Evolutionary conservation across 2,888 invertebrate genomes (phyloP).

Genomic region (Calephelis perditalis): DNA sequence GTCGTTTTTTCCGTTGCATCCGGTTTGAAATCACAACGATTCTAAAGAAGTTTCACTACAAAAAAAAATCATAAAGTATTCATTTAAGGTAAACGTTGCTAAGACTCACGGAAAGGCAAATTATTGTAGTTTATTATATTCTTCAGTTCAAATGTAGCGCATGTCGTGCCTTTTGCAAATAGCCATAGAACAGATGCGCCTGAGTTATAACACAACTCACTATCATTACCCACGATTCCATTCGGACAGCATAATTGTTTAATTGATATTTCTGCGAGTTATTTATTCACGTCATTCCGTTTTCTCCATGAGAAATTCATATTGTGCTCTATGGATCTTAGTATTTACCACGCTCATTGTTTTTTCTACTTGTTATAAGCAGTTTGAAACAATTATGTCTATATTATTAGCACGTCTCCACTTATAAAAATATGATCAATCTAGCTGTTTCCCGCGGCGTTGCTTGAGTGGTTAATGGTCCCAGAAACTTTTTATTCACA

Average conservation of each 20-base stretch:
- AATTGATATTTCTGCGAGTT: slow-evolving; percentile 79
- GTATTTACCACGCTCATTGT: slow-evolving; percentile 3
- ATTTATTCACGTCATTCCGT: slow-evolving; percentile 76
- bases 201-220: slow-evolving; percentile 76
- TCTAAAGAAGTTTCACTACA: slow-evolving; percentile 10
- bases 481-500: too few relatives aligned
- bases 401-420: too few relatives aligned
- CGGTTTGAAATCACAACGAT: too few relatives aligned
- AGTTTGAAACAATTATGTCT: not conserved
- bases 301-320: slow-evolving; percentile 63
- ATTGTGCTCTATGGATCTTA: slow-evolving; percentile 54
- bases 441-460: too few relatives aligned
- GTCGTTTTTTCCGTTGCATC: too few relatives aligned
- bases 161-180: slow-evolving; percentile 74
- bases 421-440: too few relatives aligned
- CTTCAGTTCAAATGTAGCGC: slow-evolving; percentile 27
- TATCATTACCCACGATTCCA: slow-evolving; percentile 79
- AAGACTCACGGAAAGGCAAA: not conserved
- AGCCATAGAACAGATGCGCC: slow-evolving; percentile 75
- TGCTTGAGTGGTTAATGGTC: too few relatives aligned
- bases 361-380: not conserved
- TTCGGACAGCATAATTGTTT: slow-evolving; percentile 80
- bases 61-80: slow-evolving; percentile 3
- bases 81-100: slow-evolving; percentile 9
- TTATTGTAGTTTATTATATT: slow-evolving; percentile 8